Base-by-base conservation (phyloP, 2,888 invertebrate genomes). In the Caenorhabditis plicata region DNA sequence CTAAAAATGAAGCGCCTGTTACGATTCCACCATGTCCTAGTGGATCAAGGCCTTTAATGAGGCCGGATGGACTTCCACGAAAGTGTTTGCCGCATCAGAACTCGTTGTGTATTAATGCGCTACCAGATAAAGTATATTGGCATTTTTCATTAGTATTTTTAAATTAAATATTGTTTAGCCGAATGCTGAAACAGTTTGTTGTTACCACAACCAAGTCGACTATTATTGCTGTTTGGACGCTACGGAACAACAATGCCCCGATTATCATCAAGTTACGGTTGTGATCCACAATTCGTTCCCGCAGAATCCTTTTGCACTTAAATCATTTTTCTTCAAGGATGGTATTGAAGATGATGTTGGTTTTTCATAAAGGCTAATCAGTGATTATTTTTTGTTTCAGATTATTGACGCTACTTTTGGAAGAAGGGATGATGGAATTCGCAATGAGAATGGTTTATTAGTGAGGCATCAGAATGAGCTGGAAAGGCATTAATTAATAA, bases 21-120 rank as follows among this genome's bases (percentile, higher is more conserved):
- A 47, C 41, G 2, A 43, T 70, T 9, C 64, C 69, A 7, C 64
- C 69, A 19, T 72, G 72, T 53, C 72, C 72, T 4, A 46, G 41
- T 3, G 72, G 72, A 4, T 64, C 70, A 11, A 32, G 72, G 13
- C 72, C 72, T 4, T 58, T 72, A 11, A 40, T 69, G 25, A 50
- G 76, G 32, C 78, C 78, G 13, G 78, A 78, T 41, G 76, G 78
- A 9, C 70, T 69, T 32, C 74, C 77, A 5, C 49, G 79, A 23
- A 80, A 78, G 46, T 79, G 79, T 53, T 71, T 79, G 9, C 79
- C 79, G 2, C 79, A 79, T 50, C 79, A 80, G 63, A 73, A 74
- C 43, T 72, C 74, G 29, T 66, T 78, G 19, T 79, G 79, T 46
- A 66, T 78, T 31, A 78, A 76, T 49, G 77, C 77, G 2, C 64